phyloP scores from a whole-genome alignment of 2,797 vertebrate species.

The Crenuchus spilurus region DNA sequence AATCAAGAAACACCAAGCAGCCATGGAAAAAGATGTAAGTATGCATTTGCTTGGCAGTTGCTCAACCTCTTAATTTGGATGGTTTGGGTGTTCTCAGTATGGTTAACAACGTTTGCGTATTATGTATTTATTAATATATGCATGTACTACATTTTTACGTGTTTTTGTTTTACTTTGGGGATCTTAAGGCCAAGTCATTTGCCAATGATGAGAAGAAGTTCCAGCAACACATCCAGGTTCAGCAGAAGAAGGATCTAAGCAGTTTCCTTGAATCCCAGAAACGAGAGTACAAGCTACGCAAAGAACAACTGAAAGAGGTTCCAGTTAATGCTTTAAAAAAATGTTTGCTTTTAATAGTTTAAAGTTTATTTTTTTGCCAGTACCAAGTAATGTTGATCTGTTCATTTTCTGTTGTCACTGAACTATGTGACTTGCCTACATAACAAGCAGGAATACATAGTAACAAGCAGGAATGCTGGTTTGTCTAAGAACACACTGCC shows the following conservation, averaged over 20 bases:
- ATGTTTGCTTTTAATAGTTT: no score
- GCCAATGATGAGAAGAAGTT: constrained; percentile 97
- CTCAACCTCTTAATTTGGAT: neutral
- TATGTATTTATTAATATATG: neutral
- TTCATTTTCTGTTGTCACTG: neutral
- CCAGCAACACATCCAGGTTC: constrained; percentile 97
- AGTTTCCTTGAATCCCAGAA: constrained; percentile 98
- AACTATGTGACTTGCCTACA: neutral
- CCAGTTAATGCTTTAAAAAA: neutral
- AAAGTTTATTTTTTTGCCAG: neutral
- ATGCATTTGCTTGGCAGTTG: neutral
- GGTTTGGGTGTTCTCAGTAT: neutral
- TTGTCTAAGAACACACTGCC: neutral
- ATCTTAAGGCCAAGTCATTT: constrained; percentile 89
- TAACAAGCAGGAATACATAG: neutral
- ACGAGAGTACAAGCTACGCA: constrained; percentile 96
- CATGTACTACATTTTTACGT: no score
- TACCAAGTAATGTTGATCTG: neutral
- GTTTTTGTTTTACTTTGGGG: constrained; percentile 2
- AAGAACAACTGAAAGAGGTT: constrained; percentile 98
- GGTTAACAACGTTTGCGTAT: no score
- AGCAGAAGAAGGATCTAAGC: constrained; percentile 97
- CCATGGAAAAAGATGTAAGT: constrained; percentile 95
- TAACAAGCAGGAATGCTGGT: neutral
- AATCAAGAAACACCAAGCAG: constrained; percentile 94